phyloP scores from a whole-genome alignment of 2,113 vertebrate genomes.

The Dendropsophus ebraccatus region DNA sequence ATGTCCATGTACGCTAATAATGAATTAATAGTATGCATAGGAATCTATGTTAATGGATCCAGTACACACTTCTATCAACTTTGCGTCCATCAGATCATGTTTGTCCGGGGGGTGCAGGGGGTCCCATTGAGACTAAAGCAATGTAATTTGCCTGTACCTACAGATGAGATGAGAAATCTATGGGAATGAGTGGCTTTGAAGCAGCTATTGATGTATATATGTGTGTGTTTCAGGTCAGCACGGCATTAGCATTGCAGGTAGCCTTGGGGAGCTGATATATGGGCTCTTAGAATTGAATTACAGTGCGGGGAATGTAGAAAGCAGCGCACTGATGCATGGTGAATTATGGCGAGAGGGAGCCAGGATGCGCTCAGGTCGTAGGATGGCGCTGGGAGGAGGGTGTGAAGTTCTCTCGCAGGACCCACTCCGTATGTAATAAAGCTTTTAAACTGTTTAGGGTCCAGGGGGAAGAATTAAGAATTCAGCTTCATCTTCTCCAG shows the following conservation, averaged over 20 bases:
- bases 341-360: constrained; percentile 6
- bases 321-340: not conserved
- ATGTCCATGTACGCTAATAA: too few relatives aligned
- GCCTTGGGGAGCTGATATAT: constrained; percentile 13
- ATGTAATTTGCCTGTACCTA: not conserved
- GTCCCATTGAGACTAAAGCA: not conserved
- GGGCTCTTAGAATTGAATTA: constrained; percentile 18
- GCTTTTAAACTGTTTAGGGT: constrained; percentile 61
- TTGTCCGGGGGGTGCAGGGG: not conserved
- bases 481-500: not conserved
- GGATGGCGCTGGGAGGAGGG: constrained; percentile 1
- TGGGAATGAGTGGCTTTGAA: too few relatives aligned
- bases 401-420: constrained; percentile 44
- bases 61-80: not conserved
- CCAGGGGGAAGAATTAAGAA: constrained; percentile 59
- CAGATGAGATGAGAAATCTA: not conserved
- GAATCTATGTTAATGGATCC: not conserved
- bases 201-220: not conserved
- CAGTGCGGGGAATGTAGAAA: constrained; percentile 14
- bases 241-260: not conserved
- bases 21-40: too few relatives aligned
- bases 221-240: not conserved
- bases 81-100: not conserved
- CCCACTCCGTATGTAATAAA: constrained; percentile 59
- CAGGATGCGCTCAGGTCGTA: not conserved